A percentile compares a stretch with the other conserved stretches of the same genome.
These are phyloP conservation scores for Callorhinus ursinus DNA, from an alignment of 2,113 vertebrate species.

Conservation along the genomic window DNA sequence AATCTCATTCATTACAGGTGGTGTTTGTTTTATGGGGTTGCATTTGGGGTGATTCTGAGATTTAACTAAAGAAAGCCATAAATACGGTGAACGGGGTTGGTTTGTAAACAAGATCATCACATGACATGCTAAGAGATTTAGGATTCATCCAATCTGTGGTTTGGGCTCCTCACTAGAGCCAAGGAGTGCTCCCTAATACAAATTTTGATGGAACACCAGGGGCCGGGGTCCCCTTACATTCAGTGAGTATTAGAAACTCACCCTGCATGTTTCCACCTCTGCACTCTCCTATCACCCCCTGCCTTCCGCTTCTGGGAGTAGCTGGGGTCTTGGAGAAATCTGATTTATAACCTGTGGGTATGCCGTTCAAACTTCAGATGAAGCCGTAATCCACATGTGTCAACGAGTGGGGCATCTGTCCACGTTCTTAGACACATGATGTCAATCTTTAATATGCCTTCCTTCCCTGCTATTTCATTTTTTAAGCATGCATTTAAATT, in stretches of 20 bases:
- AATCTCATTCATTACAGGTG: neutral
- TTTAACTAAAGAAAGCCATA: neutral
- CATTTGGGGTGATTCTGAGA: neutral
- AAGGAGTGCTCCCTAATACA: neutral
- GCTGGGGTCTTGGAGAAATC: neutral
- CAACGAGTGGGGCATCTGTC: neutral
- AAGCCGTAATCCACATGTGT: neutral
- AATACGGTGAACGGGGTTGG: accelerated
- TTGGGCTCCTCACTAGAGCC: neutral
- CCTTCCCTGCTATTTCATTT: neutral
- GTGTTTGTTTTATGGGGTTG: neutral
- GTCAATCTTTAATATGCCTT: neutral
- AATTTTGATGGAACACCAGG: neutral
- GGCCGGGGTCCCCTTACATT: accelerated
- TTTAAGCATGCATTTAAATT: neutral
- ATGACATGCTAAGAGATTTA: neutral
- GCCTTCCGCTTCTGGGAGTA: neutral
- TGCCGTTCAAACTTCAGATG: neutral
- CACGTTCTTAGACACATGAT: too few relatives aligned
- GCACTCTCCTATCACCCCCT: too few relatives aligned
- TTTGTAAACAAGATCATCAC: neutral
- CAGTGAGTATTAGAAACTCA: neutral
- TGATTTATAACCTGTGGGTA: accelerated
- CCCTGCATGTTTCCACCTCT: neutral
- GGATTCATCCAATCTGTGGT: too few relatives aligned